A percentile compares a stretch with the other conserved stretches of the same genome.
phyloP scores from a whole-genome alignment of 30 jellyfish, hydroid and myxozoan species.

The Turritopsis dohrnii region DNA sequence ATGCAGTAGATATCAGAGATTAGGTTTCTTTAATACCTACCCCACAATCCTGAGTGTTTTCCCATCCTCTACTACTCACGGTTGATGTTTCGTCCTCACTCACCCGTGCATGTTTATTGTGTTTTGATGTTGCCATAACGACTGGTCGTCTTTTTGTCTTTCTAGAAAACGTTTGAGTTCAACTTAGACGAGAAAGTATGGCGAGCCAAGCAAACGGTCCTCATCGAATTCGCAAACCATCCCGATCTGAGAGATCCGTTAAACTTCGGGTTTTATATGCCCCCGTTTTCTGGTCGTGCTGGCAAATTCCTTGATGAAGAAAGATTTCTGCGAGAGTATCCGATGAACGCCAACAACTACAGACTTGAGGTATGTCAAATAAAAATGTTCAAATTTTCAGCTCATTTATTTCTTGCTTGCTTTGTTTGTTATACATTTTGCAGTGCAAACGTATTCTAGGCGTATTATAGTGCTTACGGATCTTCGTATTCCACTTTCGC shows the following conservation, averaged over 20 bases:
- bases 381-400: background rate
- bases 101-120: background rate
- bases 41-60: too few relatives aligned
- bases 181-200: constrained; percentile 69
- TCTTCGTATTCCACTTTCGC: too few relatives aligned
- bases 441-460: too few relatives aligned
- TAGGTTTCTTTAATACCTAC: too few relatives aligned
- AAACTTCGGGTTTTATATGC: constrained; percentile 88
- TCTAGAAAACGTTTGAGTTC: constrained; percentile 62
- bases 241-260: constrained; percentile 76
- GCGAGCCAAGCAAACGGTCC: constrained; percentile 83
- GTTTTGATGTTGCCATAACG: background rate
- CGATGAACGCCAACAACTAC: constrained; percentile 49
- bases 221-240: constrained; percentile 55
- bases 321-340: constrained; percentile 66
- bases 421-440: too few relatives aligned
- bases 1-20: too few relatives aligned
- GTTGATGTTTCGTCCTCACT: too few relatives aligned
- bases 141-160: background rate
- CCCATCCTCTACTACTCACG: too few relatives aligned
- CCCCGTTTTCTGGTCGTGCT: constrained; percentile 87
- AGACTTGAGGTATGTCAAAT: constrained; percentile 52
- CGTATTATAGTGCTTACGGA: too few relatives aligned
- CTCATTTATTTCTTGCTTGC: too few relatives aligned
- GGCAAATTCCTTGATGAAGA: constrained; percentile 91